These are phyloP conservation scores for Melanotaenia pygmaea DNA, from an alignment of 2,797 vertebrate genomes.

Conservation along the genomic window DNA sequence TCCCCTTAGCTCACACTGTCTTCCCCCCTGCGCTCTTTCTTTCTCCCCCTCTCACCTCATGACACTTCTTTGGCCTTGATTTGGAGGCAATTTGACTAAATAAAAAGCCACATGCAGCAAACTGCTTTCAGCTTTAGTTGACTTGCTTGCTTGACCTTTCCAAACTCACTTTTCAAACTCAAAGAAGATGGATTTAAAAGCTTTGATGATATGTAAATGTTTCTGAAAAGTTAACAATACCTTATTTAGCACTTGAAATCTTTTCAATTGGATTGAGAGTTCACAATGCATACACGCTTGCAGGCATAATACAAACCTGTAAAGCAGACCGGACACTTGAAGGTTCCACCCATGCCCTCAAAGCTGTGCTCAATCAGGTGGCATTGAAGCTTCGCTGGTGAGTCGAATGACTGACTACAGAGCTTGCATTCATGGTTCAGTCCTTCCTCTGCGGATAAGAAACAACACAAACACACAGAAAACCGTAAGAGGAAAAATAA, in stretches of 20 bases:
- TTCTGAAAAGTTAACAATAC: slow-evolving; percentile 14
- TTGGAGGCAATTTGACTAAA: slow-evolving; percentile 77
- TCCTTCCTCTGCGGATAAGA: slow-evolving; percentile 90
- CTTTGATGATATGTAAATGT: slow-evolving; percentile 31
- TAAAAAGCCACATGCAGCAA: slow-evolving; percentile 76
- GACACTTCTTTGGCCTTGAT: slow-evolving; percentile 77
- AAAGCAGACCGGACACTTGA: slow-evolving; percentile 99
- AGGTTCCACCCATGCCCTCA: slow-evolving; percentile 98
- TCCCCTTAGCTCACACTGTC: slow-evolving; percentile 59
- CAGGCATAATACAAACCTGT: slow-evolving; percentile 85
- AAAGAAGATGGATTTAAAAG: slow-evolving; percentile 11
- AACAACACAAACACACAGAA: slow-evolving; percentile 61
- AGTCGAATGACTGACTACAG: slow-evolving; percentile 98
- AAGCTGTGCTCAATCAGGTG: slow-evolving; percentile 99
- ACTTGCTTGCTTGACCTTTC: slow-evolving; percentile 65
- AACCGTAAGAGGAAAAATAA: slow-evolving; percentile 63
- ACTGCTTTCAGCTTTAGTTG: slow-evolving; percentile 61
- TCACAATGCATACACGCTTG: neutral
- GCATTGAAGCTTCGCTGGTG: slow-evolving; percentile 97
- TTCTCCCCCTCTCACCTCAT: slow-evolving; percentile 64
- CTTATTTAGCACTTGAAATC: neutral
- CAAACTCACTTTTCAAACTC: slow-evolving; percentile 64
- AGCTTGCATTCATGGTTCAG: slow-evolving; percentile 98
- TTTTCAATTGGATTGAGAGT: neutral
- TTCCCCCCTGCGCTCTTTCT: slow-evolving; percentile 35